Conservation (phyloP, 2,888 invertebrate genomes). For the Sycophila texana region DNA sequence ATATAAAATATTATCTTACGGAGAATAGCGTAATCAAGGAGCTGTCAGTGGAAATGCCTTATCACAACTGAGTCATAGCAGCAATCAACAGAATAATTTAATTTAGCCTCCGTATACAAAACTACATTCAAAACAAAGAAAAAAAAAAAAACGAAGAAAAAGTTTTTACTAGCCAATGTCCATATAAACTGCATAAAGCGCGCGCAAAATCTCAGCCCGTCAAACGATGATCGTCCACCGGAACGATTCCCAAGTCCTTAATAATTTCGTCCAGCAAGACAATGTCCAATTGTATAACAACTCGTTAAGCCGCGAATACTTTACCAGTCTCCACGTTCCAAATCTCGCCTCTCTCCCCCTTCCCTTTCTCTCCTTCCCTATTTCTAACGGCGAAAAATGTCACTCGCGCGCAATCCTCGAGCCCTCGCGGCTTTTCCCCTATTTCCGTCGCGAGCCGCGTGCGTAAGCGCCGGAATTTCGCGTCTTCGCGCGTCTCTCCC, state of each 20-base stretch:
- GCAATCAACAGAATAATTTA: no score
- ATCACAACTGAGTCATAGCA: no score
- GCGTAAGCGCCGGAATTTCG: slow-evolving; percentile 15
- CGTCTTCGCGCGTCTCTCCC: neutral
- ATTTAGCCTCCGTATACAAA: no score
- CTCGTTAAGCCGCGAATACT: neutral
- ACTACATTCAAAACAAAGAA: no score
- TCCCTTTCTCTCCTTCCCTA: neutral
- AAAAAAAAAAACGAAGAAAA: no score
- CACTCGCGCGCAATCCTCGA: neutral
- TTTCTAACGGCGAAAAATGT: slow-evolving; percentile 36
- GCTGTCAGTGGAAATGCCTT: no score
- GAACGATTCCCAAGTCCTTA: neutral
- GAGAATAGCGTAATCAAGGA: no score
- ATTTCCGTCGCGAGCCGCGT: slow-evolving; percentile 20
- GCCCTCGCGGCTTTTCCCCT: slow-evolving; percentile 15
- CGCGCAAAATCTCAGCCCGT: neutral
- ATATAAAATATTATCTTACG: no score
- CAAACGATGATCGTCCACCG: neutral
- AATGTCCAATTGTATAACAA: neutral
- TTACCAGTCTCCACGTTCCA: neutral
- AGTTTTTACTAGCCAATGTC: no score
- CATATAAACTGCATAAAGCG: no score
- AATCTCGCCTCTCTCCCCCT: neutral
- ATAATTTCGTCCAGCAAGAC: neutral